Base-by-base conservation (phyloP, 2,113 vertebrate species). In the Columba janthina region DNA sequence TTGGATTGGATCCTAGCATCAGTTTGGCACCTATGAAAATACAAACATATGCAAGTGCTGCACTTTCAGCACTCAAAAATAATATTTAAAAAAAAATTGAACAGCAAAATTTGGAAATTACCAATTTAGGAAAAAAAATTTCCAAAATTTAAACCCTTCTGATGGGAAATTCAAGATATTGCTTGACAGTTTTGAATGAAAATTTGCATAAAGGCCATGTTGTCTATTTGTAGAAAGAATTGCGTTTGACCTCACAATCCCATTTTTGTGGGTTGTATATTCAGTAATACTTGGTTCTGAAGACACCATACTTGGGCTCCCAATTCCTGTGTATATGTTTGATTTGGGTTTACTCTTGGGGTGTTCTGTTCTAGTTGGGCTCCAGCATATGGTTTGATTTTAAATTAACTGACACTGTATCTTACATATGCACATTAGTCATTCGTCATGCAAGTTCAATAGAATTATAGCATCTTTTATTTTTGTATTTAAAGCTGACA, bases 401-500 rank as follows among this genome's bases (percentile, higher is more conserved):
- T 96, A 84, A 65, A 80, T 66, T 72, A 96, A 97, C 91, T 95
- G 93, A 96, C 94, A 96, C 95, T 85, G 81, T 70, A 86, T 74
- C 94, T 96, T 94, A 90, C 72, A 95, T 28, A 94, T 89, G 77
- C 93, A 93, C 93, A 92, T 97, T 96, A 96, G 85, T 97, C 94
- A 96, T 89, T 93, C 86, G 14, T 65, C 87, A 73, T 80, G 78
- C 83, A 92, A 95, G 85, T 93, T 89, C 95, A 97, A 95, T 95
- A 95, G 96, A 97, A 95, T 89, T 72, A 93, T 67, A 74, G 80
- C 85, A 89, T 95, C 85, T 94, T 85, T 81, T 95, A 86, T 85
- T 95, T 96, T 91, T 97, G 96, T 94, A 72, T 97, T 94, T 92
- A 72, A 95, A 94, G 86, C 94, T 97, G 94, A 97, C 94, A 96